Evolutionary conservation across 2,113 vertebrate species (phyloP).

Genomic region (Sinosuthora webbiana): DNA sequence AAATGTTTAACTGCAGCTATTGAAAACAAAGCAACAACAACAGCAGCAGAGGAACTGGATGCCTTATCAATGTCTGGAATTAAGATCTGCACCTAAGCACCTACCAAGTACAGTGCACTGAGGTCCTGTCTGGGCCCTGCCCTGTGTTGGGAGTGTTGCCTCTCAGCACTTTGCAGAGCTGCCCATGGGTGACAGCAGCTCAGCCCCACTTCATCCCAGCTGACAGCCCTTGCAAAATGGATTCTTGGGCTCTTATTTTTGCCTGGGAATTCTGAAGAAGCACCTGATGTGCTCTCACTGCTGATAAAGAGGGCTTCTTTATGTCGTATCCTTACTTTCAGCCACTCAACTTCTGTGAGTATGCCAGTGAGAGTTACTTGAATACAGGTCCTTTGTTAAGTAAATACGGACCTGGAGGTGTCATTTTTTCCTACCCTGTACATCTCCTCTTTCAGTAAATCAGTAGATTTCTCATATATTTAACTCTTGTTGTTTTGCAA

Average conservation of each 20-base stretch:
- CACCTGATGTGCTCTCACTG: background rate
- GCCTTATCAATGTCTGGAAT: background rate
- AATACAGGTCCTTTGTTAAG: background rate
- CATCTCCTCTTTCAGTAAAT: background rate
- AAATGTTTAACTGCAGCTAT: slow-evolving; percentile 32
- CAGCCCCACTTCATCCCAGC: background rate
- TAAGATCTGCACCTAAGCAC: background rate
- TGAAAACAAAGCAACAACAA: slow-evolving; percentile 16
- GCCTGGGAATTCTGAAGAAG: background rate
- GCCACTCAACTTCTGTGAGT: background rate
- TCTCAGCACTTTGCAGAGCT: background rate
- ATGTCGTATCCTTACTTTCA: background rate
- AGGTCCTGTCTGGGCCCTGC: background rate
- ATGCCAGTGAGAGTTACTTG: background rate
- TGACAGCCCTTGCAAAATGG: background rate
- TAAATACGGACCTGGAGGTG: background rate
- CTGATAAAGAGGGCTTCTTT: background rate
- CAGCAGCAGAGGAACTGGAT: background rate
- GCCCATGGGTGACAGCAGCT: background rate
- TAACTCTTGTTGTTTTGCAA: background rate
- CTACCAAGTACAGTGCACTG: background rate
- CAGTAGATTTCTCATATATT: background rate
- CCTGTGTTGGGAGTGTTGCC: background rate
- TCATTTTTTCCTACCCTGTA: background rate
- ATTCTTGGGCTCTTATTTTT: background rate